These are phyloP conservation scores for Sinella curviseta DNA, from an alignment of 1,140 invertebrate genomes.

Conservation along the genomic window DNA sequence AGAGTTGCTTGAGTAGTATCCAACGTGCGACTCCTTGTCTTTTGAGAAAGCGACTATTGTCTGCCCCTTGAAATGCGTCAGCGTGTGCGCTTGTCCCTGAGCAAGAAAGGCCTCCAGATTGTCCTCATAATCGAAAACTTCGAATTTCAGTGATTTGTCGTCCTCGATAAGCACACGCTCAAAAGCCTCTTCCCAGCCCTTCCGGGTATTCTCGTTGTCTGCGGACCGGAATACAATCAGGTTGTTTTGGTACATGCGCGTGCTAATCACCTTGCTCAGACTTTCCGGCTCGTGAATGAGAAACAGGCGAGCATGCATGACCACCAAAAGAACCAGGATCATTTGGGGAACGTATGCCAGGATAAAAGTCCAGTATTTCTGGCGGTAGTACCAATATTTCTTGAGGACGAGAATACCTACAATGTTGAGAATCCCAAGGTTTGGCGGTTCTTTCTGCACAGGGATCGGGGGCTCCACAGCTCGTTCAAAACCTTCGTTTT, in stretches of 20 bases:
- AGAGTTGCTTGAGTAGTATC: constrained; percentile 8
- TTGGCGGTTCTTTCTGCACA: neutral
- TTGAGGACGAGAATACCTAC: neutral
- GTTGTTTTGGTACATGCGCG: neutral
- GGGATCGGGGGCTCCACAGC: neutral
- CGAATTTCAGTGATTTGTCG: neutral
- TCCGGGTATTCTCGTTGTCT: neutral
- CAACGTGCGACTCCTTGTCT: neutral
- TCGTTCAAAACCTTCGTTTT: neutral
- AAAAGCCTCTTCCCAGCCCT: constrained; percentile 3
- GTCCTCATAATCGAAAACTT: neutral
- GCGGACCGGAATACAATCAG: neutral
- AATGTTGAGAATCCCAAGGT: neutral
- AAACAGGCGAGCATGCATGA: neutral
- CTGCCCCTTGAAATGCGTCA: neutral
- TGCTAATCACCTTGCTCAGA: neutral
- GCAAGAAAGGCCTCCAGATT: neutral
- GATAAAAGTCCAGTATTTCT: neutral
- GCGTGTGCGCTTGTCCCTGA: neutral
- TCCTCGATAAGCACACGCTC: neutral
- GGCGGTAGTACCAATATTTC: neutral
- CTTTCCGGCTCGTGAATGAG: neutral
- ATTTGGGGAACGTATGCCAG: neutral
- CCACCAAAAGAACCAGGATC: neutral
- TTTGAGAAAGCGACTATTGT: neutral